Conservation (phyloP, 2,888 invertebrate genomes). For the Leptinotarsa tumamoca region DNA sequence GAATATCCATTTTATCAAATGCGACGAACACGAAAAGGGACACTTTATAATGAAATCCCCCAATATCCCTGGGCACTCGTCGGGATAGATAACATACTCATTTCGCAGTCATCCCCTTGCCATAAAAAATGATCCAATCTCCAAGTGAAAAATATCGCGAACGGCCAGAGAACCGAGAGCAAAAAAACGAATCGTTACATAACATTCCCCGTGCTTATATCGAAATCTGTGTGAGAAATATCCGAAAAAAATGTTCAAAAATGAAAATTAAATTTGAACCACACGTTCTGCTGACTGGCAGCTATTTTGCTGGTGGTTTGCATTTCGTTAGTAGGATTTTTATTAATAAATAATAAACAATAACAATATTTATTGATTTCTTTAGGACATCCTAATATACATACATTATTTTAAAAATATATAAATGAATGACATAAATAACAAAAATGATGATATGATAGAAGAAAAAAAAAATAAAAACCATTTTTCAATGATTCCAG, state of each 20-base stretch:
- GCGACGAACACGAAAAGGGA: not conserved
- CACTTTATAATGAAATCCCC: constrained; percentile 1
- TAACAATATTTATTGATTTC: no score
- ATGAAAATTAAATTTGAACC: constrained; percentile 41
- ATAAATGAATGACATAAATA: no score
- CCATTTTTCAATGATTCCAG: no score
- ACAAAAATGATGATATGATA: no score
- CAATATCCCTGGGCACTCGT: constrained; percentile 10
- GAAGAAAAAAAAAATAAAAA: no score
- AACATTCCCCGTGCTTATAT: constrained; percentile 21
- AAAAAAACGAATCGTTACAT: constrained; percentile 15
- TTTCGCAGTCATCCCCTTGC: not conserved
- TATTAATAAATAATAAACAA: no score
- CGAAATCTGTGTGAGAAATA: constrained; percentile 35
- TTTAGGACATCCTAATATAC: no score
- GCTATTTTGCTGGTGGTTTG: constrained; percentile 23
- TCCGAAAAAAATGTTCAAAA: constrained; percentile 31
- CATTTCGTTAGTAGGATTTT: no score
- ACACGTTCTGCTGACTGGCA: constrained; percentile 36
- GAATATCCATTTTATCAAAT: not conserved
- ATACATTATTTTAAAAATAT: no score
- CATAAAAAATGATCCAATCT: constrained; percentile 18
- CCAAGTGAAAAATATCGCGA: constrained; percentile 19
- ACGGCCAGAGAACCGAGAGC: constrained; percentile 3
- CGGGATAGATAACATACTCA: not conserved